Conservation (phyloP, 2,113 vertebrate species). For the Poeciliopsis prolifica region DNA sequence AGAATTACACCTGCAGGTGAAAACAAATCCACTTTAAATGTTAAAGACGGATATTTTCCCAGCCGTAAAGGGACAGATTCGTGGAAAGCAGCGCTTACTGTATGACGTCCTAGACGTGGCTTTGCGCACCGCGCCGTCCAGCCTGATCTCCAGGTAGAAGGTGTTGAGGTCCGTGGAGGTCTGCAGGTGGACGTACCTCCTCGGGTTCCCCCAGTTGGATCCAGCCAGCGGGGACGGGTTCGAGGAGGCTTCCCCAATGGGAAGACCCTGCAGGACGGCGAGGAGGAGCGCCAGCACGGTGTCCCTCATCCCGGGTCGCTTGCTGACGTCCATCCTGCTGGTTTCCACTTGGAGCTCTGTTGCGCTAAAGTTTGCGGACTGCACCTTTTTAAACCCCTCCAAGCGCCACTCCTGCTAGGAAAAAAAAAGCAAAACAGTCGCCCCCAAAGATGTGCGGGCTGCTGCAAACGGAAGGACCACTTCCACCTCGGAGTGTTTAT, state of each 20-base stretch:
- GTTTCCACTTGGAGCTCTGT: slow-evolving; percentile 51
- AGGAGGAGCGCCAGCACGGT: slow-evolving; percentile 72
- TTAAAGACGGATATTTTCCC: neutral
- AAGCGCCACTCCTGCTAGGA: slow-evolving; percentile 76
- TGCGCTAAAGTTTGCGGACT: slow-evolving; percentile 60
- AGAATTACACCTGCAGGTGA: slow-evolving; percentile 83
- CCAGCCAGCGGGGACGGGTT: slow-evolving; percentile 82
- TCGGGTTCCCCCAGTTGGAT: slow-evolving; percentile 85
- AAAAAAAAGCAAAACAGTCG: slow-evolving; percentile 64
- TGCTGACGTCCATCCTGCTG: slow-evolving; percentile 59
- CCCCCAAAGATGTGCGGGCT: slow-evolving; percentile 79
- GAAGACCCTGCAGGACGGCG: slow-evolving; percentile 70
- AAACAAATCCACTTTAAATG: neutral
- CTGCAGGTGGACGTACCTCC: slow-evolving; percentile 84
- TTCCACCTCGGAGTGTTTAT: slow-evolving; percentile 75
- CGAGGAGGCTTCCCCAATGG: slow-evolving; percentile 52
- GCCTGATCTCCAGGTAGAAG: slow-evolving; percentile 90
- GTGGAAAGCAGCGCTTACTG: slow-evolving; percentile 82
- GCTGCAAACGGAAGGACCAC: slow-evolving; percentile 74
- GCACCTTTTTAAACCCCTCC: slow-evolving; percentile 80
- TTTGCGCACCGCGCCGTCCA: slow-evolving; percentile 85
- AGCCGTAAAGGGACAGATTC: neutral
- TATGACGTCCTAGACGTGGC: slow-evolving; percentile 85
- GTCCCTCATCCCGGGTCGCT: slow-evolving; percentile 46
- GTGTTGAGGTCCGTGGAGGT: slow-evolving; percentile 82